Percentiles rank a stretch among this genome's conserved stretches.
phyloP scores from a whole-genome alignment of 2,113 vertebrate species.

The Alethe diademata region DNA sequence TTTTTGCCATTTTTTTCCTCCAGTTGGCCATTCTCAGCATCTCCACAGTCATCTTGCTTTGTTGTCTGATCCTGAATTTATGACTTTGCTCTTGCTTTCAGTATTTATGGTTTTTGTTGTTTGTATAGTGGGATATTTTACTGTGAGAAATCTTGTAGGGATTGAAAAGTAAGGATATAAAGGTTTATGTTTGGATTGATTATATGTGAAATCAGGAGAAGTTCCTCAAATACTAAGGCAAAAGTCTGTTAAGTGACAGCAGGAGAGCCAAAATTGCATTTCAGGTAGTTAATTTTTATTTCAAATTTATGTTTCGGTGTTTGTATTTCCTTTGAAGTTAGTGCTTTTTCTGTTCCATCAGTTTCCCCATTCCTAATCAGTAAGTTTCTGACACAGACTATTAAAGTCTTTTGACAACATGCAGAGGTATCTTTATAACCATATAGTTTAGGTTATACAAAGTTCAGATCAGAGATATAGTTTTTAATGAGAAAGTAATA shows the following conservation, averaged over 20 bases:
- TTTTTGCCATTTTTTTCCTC: not conserved
- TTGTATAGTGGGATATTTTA: not conserved
- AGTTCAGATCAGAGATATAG: not conserved
- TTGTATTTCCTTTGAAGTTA: not conserved
- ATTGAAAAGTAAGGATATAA: not conserved
- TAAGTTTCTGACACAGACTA: not conserved
- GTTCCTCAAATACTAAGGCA: not conserved
- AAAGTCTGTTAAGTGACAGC: not conserved
- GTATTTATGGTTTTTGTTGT: not conserved
- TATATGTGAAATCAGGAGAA: not conserved
- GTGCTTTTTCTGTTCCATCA: not conserved
- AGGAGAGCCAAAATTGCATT: not conserved
- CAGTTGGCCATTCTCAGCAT: not conserved
- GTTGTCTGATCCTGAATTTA: not conserved
- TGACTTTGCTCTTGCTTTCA: not conserved
- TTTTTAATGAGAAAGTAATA: not conserved
- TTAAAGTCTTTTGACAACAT: not conserved
- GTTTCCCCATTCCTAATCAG: not conserved
- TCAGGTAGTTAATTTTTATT: not conserved
- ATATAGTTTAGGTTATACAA: not conserved
- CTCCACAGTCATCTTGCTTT: not conserved
- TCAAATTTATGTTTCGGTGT: not conserved
- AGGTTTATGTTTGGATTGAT: not conserved
- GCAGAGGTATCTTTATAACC: not conserved
- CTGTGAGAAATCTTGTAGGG: not conserved